Percentiles rank a stretch among this genome's conserved stretches.
Evolutionary conservation across 2,888 invertebrate genomes (phyloP).

Genomic region (Ophioninae sp.): DNA sequence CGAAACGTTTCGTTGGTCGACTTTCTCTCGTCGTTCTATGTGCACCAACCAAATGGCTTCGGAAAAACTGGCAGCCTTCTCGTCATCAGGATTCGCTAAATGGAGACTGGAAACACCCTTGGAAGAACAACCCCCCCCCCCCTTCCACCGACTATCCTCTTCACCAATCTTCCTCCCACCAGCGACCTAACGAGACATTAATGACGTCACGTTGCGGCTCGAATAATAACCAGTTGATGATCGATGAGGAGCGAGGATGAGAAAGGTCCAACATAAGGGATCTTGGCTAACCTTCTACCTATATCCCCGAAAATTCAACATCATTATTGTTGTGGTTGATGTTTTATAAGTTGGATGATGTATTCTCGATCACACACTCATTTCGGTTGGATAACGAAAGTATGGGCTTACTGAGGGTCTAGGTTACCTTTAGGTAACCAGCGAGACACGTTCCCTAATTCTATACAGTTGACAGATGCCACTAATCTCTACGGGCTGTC

Average conservation of each 20-base stretch:
- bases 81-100: slow-evolving; percentile 64
- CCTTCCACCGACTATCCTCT: slow-evolving; percentile 47
- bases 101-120: slow-evolving; percentile 31
- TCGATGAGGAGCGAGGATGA: slow-evolving; percentile 72
- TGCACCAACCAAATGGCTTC: neutral
- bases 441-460: slow-evolving; percentile 13
- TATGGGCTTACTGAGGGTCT: no score
- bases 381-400: slow-evolving; percentile 51
- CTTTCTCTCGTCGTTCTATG: slow-evolving; percentile 2
- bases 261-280: slow-evolving; percentile 10
- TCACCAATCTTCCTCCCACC: neutral
- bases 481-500: slow-evolving; percentile 73
- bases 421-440: no score
- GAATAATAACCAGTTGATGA: slow-evolving; percentile 80
- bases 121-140: slow-evolving; percentile 27
- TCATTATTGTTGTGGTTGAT: slow-evolving; percentile 72
- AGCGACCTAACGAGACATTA: slow-evolving; percentile 78
- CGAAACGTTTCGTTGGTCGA: slow-evolving; percentile 18
- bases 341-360: slow-evolving; percentile 70
- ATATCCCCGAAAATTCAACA: slow-evolving; percentile 67
- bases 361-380: slow-evolving; percentile 69
- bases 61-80: neutral
- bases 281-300: slow-evolving; percentile 5
- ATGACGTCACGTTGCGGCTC: slow-evolving; percentile 80
- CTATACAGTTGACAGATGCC: slow-evolving; percentile 65